A percentile compares a stretch with the other conserved stretches of the same genome.
Evolutionary conservation across 1,140 invertebrate species (phyloP).

Genomic region (Helicoverpa armigera): DNA sequence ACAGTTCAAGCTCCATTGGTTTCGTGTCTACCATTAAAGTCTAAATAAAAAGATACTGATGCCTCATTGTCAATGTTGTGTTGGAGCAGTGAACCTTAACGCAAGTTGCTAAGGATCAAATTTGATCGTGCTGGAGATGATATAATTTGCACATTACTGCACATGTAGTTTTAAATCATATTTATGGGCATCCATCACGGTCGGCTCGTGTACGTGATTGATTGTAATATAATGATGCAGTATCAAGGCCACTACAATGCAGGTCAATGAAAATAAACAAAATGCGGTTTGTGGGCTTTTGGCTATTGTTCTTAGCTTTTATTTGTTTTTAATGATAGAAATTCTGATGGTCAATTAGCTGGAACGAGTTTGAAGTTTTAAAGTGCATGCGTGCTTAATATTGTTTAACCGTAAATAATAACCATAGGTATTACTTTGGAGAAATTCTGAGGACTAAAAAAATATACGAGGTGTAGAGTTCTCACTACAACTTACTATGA

Average conservation of each 20-base stretch:
- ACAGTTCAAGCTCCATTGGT: constrained; percentile 51
- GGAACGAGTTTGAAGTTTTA: constrained; percentile 55
- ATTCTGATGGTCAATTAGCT: constrained; percentile 42
- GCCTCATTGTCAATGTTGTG: constrained; percentile 12
- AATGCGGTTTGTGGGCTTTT: constrained; percentile 51
- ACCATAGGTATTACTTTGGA: not conserved
- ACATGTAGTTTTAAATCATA: constrained; percentile 58
- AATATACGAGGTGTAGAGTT: too few relatives aligned
- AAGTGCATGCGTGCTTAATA: constrained; percentile 19
- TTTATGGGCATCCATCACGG: constrained; percentile 64
- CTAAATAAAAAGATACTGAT: constrained; percentile 54
- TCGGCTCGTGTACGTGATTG: constrained; percentile 32
- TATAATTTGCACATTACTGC: constrained; percentile 40
- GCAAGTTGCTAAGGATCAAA: not conserved
- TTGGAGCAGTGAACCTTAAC: constrained; percentile 17
- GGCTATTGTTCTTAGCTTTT: constrained; percentile 47
- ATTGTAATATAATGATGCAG: constrained; percentile 71
- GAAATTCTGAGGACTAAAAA: not conserved
- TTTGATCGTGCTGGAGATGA: constrained; percentile 3
- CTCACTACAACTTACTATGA: too few relatives aligned
- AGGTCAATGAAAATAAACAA: constrained; percentile 65
- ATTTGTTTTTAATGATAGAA: constrained; percentile 42
- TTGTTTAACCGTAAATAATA: not conserved
- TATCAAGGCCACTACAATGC: constrained; percentile 72
- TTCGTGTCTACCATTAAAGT: constrained; percentile 49